phyloP scores from a whole-genome alignment of 2,888 invertebrate species.

The Pecten maximus region DNA sequence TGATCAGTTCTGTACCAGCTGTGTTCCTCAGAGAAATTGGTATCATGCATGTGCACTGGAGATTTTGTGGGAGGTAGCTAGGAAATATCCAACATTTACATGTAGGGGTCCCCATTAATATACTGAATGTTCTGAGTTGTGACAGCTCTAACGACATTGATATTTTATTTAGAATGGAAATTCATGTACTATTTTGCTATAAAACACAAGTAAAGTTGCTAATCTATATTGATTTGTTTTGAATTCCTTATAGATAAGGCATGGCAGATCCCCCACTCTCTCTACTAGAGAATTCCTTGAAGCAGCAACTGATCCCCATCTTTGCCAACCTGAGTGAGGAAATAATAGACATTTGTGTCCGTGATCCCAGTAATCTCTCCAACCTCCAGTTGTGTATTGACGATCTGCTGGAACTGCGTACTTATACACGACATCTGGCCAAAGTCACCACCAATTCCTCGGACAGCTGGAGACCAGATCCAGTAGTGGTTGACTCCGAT shows the following conservation, averaged over 20 bases:
- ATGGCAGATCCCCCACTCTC: background rate
- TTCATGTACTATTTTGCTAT: too few species aligned
- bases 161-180: too few species aligned
- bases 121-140: too few species aligned
- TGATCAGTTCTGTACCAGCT: too few species aligned
- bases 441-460: background rate
- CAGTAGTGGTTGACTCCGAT: slow-evolving; percentile 35
- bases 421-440: slow-evolving; percentile 40
- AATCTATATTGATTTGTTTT: too few species aligned
- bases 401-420: slow-evolving; percentile 49
- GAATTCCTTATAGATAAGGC: background rate
- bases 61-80: too few species aligned
- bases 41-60: too few species aligned
- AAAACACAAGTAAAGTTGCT: too few species aligned
- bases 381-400: slow-evolving; percentile 50
- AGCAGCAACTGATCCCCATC: slow-evolving; percentile 44
- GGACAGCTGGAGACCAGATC: slow-evolving; percentile 31
- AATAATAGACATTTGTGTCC: slow-evolving; percentile 44
- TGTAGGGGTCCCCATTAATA: too few species aligned
- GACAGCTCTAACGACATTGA: too few species aligned
- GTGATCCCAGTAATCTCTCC: slow-evolving; percentile 50
- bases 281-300: background rate
- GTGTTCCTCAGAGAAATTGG: too few species aligned
- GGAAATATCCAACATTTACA: too few species aligned
- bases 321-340: slow-evolving; percentile 50